These are phyloP conservation scores for Ferrisia virgata DNA, from an alignment of 2,888 invertebrate species.

Conservation along the genomic window DNA sequence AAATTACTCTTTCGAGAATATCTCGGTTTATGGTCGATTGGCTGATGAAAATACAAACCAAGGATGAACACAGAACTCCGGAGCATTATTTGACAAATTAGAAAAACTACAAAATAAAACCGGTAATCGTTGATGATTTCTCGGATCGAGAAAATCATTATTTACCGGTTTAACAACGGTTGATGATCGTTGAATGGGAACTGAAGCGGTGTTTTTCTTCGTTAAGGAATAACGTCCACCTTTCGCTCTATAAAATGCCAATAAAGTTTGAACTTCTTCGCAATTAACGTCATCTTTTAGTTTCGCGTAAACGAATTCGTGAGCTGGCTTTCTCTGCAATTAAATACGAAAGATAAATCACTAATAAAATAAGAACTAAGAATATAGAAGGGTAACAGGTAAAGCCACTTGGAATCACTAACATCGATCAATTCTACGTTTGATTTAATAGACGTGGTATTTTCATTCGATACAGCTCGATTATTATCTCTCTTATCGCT, in stretches of 20 bases:
- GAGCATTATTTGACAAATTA: slow-evolving; percentile 70
- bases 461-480: background rate
- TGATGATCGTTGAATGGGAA: background rate
- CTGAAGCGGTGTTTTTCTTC: background rate
- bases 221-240: slow-evolving; percentile 63
- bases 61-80: slow-evolving; percentile 85
- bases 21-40: no score
- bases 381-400: background rate
- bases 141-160: slow-evolving; percentile 72
- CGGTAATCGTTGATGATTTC: slow-evolving; percentile 80
- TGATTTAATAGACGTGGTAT: background rate
- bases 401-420: background rate
- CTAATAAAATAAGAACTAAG: background rate
- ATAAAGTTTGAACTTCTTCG: slow-evolving; percentile 64
- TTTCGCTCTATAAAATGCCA: slow-evolving; percentile 83
- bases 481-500: slow-evolving; percentile 46
- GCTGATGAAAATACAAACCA: slow-evolving; percentile 63
- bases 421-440: background rate
- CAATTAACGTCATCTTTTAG: slow-evolving; percentile 66
- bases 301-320: slow-evolving; percentile 71
- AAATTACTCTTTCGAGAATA: background rate
- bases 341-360: background rate
- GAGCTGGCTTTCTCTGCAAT: slow-evolving; percentile 53
- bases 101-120: slow-evolving; percentile 88
- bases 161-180: background rate